These are phyloP conservation scores for Stictonetta naevosa DNA, from an alignment of 2,113 vertebrate genomes.

Conservation along the genomic window DNA sequence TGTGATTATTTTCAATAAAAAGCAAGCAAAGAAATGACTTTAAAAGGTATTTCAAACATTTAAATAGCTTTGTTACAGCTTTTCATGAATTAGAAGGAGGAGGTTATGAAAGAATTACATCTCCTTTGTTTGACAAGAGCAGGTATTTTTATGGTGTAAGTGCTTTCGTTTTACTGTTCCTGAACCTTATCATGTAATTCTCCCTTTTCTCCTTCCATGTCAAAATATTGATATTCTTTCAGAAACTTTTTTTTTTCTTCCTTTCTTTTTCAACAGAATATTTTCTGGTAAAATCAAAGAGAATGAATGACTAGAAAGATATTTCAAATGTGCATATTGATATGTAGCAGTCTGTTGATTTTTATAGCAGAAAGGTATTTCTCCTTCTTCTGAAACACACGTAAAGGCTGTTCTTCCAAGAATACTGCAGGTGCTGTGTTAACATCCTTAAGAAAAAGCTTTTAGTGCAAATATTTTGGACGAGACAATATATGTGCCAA, in stretches of 20 bases:
- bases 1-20: constrained; percentile 64
- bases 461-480: constrained; percentile 73
- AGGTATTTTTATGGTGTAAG: constrained; percentile 71
- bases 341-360: constrained; percentile 74
- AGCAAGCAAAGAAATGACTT: constrained; percentile 40
- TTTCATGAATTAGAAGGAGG: constrained; percentile 59
- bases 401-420: constrained; percentile 61
- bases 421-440: constrained; percentile 65
- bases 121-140: constrained; percentile 68
- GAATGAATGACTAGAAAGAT: constrained; percentile 81
- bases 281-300: constrained; percentile 79
- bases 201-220: constrained; percentile 71
- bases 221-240: constrained; percentile 83
- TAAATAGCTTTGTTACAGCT: constrained; percentile 52
- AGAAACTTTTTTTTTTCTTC: constrained; percentile 39
- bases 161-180: constrained; percentile 74
- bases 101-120: constrained; percentile 54
- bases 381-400: constrained; percentile 42
- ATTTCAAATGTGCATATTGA: constrained; percentile 81
- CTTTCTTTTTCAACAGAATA: constrained; percentile 53
- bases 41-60: constrained; percentile 43
- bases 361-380: constrained; percentile 67
- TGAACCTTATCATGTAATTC: constrained; percentile 75
- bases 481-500: constrained; percentile 54
- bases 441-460: constrained; percentile 54